Evolutionary conservation across 2,797 vertebrate genomes (phyloP).

Genomic region (Scleropages formosus): DNA sequence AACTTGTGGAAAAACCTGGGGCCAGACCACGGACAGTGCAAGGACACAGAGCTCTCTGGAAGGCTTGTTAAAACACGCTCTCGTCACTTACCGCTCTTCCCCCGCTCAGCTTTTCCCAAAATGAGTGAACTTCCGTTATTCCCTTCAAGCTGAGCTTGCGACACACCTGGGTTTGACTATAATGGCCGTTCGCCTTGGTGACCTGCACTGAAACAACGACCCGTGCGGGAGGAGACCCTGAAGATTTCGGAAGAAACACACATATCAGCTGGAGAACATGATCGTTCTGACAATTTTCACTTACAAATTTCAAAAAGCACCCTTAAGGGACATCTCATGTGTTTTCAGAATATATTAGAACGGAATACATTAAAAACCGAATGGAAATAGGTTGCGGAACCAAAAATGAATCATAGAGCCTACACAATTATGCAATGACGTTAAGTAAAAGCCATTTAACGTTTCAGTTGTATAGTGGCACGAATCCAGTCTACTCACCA

Average conservation of each 20-base stretch:
- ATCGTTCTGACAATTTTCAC: not conserved
- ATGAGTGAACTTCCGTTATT: too few species aligned
- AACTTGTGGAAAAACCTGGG: slow-evolving; percentile 48
- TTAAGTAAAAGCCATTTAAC: not conserved
- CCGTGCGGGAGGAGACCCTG: too few species aligned
- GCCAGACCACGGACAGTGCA: slow-evolving; percentile 46
- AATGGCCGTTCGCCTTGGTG: slow-evolving; percentile 37
- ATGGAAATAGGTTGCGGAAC: not conserved
- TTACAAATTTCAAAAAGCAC: not conserved
- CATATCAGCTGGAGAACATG: not conserved
- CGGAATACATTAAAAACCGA: not conserved
- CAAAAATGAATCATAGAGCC: not conserved
- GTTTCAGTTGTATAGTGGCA: not conserved
- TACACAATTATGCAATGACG: not conserved
- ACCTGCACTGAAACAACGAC: too few species aligned
- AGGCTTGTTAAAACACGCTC: slow-evolving; percentile 33
- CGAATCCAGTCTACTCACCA: not conserved
- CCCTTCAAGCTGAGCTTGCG: too few species aligned
- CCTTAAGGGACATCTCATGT: too few species aligned
- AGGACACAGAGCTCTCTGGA: slow-evolving; percentile 39
- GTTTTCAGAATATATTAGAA: not conserved
- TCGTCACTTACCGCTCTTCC: slow-evolving; percentile 32
- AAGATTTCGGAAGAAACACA: too few species aligned
- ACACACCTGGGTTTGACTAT: too few species aligned
- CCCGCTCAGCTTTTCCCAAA: too few species aligned